Evolutionary conservation across 2,888 invertebrate species (phyloP).

Genomic region (Anthoptus insignis): DNA sequence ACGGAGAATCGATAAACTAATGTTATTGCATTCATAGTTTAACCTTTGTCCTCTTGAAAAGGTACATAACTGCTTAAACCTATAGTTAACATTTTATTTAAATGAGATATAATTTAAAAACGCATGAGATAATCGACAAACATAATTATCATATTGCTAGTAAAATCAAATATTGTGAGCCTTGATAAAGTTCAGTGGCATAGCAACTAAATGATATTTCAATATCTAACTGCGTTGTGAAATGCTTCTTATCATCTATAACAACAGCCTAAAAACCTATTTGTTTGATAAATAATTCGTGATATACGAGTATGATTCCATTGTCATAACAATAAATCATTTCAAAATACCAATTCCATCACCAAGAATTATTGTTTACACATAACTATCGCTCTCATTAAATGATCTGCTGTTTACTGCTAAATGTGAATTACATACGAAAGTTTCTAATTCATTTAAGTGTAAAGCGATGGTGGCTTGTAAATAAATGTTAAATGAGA

Average conservation of each 20-base stretch:
- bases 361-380: too few species aligned
- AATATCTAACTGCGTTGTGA: neutral
- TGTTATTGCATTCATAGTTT: neutral
- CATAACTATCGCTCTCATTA: too few species aligned
- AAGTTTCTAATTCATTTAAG: slow-evolving; percentile 26
- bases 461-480: slow-evolving; percentile 19
- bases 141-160: neutral
- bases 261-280: slow-evolving; percentile 1
- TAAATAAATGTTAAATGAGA: slow-evolving; percentile 27
- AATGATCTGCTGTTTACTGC: too few species aligned
- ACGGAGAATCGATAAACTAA: neutral
- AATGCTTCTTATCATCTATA: neutral
- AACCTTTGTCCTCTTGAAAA: neutral
- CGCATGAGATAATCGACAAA: neutral
- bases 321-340: too few species aligned
- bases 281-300: slow-evolving; percentile 1
- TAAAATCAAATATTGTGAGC: neutral
- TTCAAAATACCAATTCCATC: too few species aligned
- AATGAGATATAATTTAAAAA: neutral
- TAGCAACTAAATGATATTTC: neutral
- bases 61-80: neutral
- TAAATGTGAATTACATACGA: neutral
- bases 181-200: neutral
- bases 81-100: neutral
- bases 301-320: too few species aligned